These are phyloP conservation scores for Mactromeris polynyma DNA, from an alignment of 2,888 invertebrate species.

Conservation along the genomic window DNA sequence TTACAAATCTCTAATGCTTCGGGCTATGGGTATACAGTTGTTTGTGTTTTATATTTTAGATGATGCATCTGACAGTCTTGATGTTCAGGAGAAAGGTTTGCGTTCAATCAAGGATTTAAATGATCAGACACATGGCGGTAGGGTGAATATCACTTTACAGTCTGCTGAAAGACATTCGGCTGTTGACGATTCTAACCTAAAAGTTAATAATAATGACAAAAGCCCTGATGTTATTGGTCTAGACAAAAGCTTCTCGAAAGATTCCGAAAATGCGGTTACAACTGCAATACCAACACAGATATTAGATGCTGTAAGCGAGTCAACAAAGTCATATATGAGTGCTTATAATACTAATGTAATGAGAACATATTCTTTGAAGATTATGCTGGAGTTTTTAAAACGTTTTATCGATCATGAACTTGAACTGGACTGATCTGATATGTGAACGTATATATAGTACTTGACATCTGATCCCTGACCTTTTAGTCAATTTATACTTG, in stretches of 20 bases:
- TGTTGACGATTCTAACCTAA: not conserved
- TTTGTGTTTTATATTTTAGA: constrained; percentile 24
- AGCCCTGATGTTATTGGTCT: not conserved
- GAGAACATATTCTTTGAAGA: not conserved
- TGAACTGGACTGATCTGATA: not conserved
- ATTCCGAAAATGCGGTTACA: not conserved
- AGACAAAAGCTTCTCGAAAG: not conserved
- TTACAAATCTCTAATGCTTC: too few relatives aligned
- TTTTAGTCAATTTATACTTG: too few relatives aligned
- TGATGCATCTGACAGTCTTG: constrained; percentile 54
- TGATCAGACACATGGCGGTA: constrained; percentile 68
- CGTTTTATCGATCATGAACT: not conserved
- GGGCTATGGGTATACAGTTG: too few relatives aligned
- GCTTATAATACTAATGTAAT: not conserved
- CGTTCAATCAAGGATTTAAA: constrained; percentile 56
- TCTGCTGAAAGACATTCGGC: not conserved
- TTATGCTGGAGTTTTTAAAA: not conserved
- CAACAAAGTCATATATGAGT: not conserved
- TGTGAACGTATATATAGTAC: too few relatives aligned
- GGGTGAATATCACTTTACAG: constrained; percentile 62
- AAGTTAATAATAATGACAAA: not conserved
- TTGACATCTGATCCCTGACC: too few relatives aligned
- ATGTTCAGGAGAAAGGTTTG: constrained; percentile 62
- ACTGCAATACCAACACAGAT: not conserved
- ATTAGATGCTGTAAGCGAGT: not conserved